Conservation (phyloP, 2,888 invertebrate genomes). For the Drosophila atroscutellata region DNA sequence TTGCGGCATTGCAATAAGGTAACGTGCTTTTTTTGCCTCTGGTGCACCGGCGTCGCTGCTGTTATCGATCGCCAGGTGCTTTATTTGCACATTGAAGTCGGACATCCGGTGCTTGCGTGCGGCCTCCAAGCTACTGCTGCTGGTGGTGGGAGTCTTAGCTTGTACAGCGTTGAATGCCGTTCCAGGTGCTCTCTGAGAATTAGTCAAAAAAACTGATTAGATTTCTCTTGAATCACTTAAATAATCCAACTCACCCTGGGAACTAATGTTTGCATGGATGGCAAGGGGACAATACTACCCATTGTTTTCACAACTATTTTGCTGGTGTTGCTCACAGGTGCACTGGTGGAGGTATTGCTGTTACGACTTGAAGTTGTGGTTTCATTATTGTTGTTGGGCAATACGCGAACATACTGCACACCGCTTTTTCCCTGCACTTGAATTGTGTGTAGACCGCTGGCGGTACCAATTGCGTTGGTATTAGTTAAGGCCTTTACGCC, state of each 20-base stretch:
- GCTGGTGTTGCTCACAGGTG: slow-evolving; percentile 48
- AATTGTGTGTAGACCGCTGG: slow-evolving; percentile 77
- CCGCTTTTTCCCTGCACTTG: slow-evolving; percentile 83
- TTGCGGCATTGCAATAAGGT: slow-evolving; percentile 74
- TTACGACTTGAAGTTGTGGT: slow-evolving; percentile 22
- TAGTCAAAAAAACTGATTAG: neutral
- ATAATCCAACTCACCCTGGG: slow-evolving; percentile 54
- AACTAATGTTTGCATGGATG: slow-evolving; percentile 67
- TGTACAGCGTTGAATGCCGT: slow-evolving; percentile 1
- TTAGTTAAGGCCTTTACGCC: slow-evolving; percentile 4
- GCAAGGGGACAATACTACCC: slow-evolving; percentile 71
- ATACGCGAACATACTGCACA: slow-evolving; percentile 89
- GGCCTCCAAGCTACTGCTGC: slow-evolving; percentile 36
- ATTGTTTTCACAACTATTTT: slow-evolving; percentile 77
- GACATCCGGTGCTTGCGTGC: slow-evolving; percentile 76
- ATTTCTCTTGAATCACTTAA: neutral
- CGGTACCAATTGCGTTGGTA: slow-evolving; percentile 15
- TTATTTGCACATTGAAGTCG: slow-evolving; percentile 80
- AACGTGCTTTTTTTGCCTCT: slow-evolving; percentile 71
- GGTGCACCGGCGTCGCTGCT: slow-evolving; percentile 49
- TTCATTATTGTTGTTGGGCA: slow-evolving; percentile 82
- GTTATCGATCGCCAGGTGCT: slow-evolving; percentile 53
- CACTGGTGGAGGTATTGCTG: slow-evolving; percentile 21
- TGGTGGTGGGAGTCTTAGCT: slow-evolving; percentile 16
- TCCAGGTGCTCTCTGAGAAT: slow-evolving; percentile 18